Base-by-base conservation (phyloP, 2,888 invertebrate genomes). In the Toxonevra muliebris region DNA sequence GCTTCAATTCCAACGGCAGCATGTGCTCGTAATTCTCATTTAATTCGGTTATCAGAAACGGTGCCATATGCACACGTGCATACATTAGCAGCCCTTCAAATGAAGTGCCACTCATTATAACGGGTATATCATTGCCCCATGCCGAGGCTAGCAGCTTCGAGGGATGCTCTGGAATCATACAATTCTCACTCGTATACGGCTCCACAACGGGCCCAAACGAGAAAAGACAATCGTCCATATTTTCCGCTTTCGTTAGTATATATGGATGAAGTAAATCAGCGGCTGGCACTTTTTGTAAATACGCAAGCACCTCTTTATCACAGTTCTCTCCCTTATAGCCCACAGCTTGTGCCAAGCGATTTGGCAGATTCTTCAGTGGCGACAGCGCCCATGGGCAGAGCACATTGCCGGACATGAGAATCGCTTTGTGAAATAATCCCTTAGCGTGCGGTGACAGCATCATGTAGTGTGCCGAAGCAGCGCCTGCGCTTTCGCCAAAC, bases 401-500 rank as follows among this genome's bases (percentile, higher is more conserved):
- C 1, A 75, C 78, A 50, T 76, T 80, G 11, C 82, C 84, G 0
- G 84, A 85, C 76, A 80, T 80, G 57, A 83, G 54, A 10, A 84
- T 82, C 7, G 81, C 82, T 65, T 81, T 82, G 12, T 84, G 81
- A 43, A 85, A 85, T 8, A 84, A 77, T 8, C 80, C 82, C 75
- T 84, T 82, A 0, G 87, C 82, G 69, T 82, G 76, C 1, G 86
- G 84, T 7, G 87, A 86, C 7, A 87, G 70, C 76, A 87, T 82
- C 43, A 87, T 72, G 62, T 83, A 84, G 67, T 88, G 86, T 1
- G 83, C 84, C 0, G 86, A 82, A 10, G 84, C 85, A n/a, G 83
- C 86, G 9, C 88, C 88, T 30, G 87, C 87, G 76, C 87, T 88
- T 73, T 87, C 86, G 0, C 88, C 88, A 71, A 87, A 87, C 4